Conservation (phyloP, 2,888 invertebrate genomes). For the Cryptocephalus moraei region DNA sequence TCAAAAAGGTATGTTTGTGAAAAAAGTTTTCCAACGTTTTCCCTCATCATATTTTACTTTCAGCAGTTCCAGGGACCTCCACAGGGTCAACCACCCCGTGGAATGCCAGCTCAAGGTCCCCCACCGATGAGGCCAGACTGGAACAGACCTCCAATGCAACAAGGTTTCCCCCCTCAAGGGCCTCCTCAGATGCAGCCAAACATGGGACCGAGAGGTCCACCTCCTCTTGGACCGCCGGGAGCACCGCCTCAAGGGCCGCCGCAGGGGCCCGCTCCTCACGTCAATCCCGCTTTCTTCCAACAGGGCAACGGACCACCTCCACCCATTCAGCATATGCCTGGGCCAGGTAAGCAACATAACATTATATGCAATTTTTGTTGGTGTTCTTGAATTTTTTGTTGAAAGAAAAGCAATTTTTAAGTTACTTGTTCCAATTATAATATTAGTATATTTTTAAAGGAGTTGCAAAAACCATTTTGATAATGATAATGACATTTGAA, state of each 20-base stretch:
- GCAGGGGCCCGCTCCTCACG: constrained; percentile 72
- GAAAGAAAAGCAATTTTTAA: too few species aligned
- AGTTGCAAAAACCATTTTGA: too few species aligned
- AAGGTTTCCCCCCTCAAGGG: constrained; percentile 46
- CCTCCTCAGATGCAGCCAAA: constrained; percentile 60
- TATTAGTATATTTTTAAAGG: too few species aligned
- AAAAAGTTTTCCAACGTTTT: background rate
- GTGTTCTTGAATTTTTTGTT: too few species aligned
- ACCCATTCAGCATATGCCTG: constrained; percentile 44
- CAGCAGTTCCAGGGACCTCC: constrained; percentile 46
- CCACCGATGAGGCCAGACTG: constrained; percentile 60
- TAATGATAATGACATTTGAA: too few species aligned
- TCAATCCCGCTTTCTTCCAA: constrained; percentile 94
- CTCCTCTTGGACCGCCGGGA: constrained; percentile 41
- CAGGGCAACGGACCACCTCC: constrained; percentile 52
- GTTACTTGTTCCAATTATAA: too few species aligned
- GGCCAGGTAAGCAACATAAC: constrained; percentile 24
- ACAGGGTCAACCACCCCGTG: constrained; percentile 47
- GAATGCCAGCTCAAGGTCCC: constrained; percentile 51
- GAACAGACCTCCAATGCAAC: constrained; percentile 66
- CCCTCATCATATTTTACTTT: constrained; percentile 3
- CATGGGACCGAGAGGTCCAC: constrained; percentile 47
- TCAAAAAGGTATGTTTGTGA: too few species aligned
- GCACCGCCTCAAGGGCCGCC: constrained; percentile 44
- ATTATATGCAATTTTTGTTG: too few species aligned